Conservation (phyloP, 2,113 vertebrate genomes). For the Furnarius figulus region DNA sequence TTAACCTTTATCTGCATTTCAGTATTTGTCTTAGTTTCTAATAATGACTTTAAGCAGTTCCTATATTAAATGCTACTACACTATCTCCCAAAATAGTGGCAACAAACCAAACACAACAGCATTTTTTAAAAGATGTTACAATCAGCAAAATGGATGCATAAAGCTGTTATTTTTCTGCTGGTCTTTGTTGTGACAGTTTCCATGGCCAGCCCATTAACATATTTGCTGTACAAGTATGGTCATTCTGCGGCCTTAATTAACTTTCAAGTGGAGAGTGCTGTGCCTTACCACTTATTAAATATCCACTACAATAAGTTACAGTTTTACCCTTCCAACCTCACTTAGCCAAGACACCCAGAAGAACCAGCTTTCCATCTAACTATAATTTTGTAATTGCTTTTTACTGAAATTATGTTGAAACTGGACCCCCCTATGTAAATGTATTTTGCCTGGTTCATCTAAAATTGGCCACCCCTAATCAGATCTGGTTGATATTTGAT, state of each 20-base stretch:
- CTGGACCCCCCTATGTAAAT: slow-evolving; percentile 62
- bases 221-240: slow-evolving; percentile 71
- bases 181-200: slow-evolving; percentile 75
- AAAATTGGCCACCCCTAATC: slow-evolving; percentile 65
- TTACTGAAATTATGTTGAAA: slow-evolving; percentile 70
- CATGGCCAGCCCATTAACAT: slow-evolving; percentile 72
- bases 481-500: slow-evolving; percentile 60
- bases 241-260: slow-evolving; percentile 76
- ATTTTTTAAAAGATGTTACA: neutral
- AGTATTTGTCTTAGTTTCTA: neutral
- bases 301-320: slow-evolving; percentile 71
- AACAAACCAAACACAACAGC: neutral
- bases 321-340: slow-evolving; percentile 72
- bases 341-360: slow-evolving; percentile 71
- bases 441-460: slow-evolving; percentile 64
- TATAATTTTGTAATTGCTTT: slow-evolving; percentile 71
- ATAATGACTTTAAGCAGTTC: neutral
- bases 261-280: slow-evolving; percentile 75
- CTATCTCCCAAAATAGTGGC: neutral
- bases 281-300: slow-evolving; percentile 79
- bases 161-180: slow-evolving; percentile 61
- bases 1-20: neutral
- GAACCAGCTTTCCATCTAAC: slow-evolving; percentile 50
- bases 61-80: neutral
- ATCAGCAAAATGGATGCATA: slow-evolving; percentile 47